A percentile compares a stretch with the other conserved stretches of the same genome.
phyloP scores from a whole-genome alignment of 2,888 invertebrate genomes.

The Platycheirus rosarum region DNA sequence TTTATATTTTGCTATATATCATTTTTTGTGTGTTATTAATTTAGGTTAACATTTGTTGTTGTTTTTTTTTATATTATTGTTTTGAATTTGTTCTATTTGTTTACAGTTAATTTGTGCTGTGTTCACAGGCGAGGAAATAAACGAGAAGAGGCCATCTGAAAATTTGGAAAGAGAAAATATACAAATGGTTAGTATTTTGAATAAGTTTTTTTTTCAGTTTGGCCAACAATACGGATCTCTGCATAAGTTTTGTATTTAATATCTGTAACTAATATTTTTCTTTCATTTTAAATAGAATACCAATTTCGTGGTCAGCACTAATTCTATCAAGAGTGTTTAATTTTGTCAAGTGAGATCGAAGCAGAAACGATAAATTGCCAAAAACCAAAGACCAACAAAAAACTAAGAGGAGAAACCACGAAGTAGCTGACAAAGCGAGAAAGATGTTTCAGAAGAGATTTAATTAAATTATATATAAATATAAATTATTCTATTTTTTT shows the following conservation, averaged over 20 bases:
- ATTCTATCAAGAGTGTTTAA: too few relatives aligned
- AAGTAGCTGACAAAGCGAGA: too few relatives aligned
- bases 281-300: too few relatives aligned
- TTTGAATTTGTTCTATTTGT: constrained; percentile 68
- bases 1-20: constrained; percentile 45
- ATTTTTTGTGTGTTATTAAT: not conserved
- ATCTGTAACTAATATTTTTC: not conserved
- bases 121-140: constrained; percentile 47
- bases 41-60: constrained; percentile 61
- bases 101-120: constrained; percentile 60
- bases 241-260: constrained; percentile 35
- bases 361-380: too few relatives aligned
- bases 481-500: too few relatives aligned
- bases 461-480: too few relatives aligned
- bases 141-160: constrained; percentile 57
- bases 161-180: constrained; percentile 37
- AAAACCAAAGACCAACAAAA: too few relatives aligned
- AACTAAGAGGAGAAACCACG: too few relatives aligned
- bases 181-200: constrained; percentile 18
- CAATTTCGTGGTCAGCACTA: too few relatives aligned
- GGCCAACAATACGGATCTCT: constrained; percentile 63
- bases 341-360: too few relatives aligned
- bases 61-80: constrained; percentile 51
- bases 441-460: too few relatives aligned
- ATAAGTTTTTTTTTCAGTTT: not conserved